Evolutionary conservation across 2,113 vertebrate genomes (phyloP).

Genomic region (Dipodomys ordii): DNA sequence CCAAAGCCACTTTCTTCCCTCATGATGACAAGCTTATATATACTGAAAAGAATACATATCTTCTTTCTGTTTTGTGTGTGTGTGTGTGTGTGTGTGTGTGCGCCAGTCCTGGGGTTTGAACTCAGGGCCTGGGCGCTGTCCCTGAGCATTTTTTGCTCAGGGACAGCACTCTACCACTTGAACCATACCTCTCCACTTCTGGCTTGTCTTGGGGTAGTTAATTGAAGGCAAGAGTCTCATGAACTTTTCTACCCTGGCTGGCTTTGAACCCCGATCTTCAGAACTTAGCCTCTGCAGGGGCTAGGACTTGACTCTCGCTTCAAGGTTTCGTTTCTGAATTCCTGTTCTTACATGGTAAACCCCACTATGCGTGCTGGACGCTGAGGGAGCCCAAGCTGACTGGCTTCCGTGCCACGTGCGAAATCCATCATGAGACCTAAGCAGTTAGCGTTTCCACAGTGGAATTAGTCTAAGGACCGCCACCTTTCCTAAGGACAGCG

Average conservation of each 20-base stretch:
- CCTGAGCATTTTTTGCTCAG: too few relatives aligned
- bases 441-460: slow-evolving; percentile 23
- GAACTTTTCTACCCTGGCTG: too few relatives aligned
- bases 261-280: too few relatives aligned
- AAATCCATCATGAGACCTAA: neutral
- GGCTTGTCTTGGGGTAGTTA: too few relatives aligned
- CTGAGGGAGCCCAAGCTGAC: neutral
- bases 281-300: too few relatives aligned
- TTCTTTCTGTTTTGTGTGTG: neutral
- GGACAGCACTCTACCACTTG: too few relatives aligned
- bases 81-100: too few relatives aligned
- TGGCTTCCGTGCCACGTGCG: neutral
- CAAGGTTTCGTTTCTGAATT: slow-evolving; percentile 1
- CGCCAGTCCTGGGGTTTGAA: too few relatives aligned
- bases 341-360: slow-evolving; percentile 58
- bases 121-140: too few relatives aligned
- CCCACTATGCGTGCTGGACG: neutral
- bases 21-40: slow-evolving; percentile 53
- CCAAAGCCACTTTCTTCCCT: neutral
- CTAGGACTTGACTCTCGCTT: too few relatives aligned
- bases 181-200: too few relatives aligned
- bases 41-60: slow-evolving; percentile 18
- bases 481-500: slow-evolving; percentile 90
- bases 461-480: slow-evolving; percentile 77
- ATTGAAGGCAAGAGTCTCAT: too few relatives aligned